Percentiles rank a stretch among this genome's conserved stretches.
Conservation (phyloP, 2,797 vertebrate species). For the Loriculus beryllinus region DNA sequence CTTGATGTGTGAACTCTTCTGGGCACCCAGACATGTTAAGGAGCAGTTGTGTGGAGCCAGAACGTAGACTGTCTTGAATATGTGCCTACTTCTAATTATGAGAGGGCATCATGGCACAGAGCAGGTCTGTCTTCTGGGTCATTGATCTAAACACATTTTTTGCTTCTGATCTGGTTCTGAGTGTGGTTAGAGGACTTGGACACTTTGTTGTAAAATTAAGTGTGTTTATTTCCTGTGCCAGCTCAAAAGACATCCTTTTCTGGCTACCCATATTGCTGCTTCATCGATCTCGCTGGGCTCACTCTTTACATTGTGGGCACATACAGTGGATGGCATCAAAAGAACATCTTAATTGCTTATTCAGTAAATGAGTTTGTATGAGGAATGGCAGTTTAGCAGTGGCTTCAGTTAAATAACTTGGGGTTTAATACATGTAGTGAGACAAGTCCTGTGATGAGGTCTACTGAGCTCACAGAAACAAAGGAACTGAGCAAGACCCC, state of each 20-base stretch:
- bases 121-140: neutral
- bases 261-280: neutral
- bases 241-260: neutral
- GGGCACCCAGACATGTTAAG: neutral
- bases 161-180: neutral
- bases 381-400: neutral
- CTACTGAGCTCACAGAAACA: neutral
- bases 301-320: rapidly evolving
- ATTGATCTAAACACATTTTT: neutral
- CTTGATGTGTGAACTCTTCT: neutral
- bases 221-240: neutral
- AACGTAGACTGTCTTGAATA: neutral
- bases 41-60: neutral
- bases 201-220: neutral
- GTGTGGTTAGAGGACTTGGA: neutral
- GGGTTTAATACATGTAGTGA: neutral
- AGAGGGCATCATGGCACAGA: neutral
- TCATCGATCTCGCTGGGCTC: neutral
- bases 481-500: neutral
- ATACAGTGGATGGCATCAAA: neutral
- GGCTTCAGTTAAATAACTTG: neutral
- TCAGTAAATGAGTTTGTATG: neutral
- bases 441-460: neutral
- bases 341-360: neutral
- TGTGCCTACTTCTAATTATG: neutral